Evolutionary conservation across 2,113 vertebrate species (phyloP), one percentile per base, ranked within the genome.

Genomic region (Dipodomys spectabilis): DNA sequence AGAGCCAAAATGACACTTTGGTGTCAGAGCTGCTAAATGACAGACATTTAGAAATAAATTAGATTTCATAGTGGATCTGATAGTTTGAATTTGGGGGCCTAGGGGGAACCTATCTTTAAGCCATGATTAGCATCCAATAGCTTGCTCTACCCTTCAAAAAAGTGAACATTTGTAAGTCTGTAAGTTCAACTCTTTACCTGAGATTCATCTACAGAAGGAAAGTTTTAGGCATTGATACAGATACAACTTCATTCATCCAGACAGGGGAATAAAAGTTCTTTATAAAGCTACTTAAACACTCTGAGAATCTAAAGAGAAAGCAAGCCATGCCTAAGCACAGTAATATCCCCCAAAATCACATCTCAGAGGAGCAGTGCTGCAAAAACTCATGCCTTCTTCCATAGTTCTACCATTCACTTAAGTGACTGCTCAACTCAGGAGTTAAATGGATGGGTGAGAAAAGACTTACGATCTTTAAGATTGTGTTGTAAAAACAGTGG

Each of bases 71-170:
- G 49, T 45, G 45, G 32, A 16, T 60, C 60, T 74, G 6, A 73
- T 62, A 11, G 13, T 11, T 28, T 23, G 86, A 53, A 22, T 53
- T 77, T 18, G 39, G 73, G 44, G 30, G 9, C 11, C 12, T 28
- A 30, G 39, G 69, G 45, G 49, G 25, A 25, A 62, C 2, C 19
- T 30, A 30, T 28, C 22, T 64, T 62, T n/a, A 23, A 90, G 15
- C 7, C 30, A 19, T 64, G 19, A 87, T 4, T 57, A 7, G 4
- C 27, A 64, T 16, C 35, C n/a, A 53, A 1, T 53, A 4, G 6
- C 44, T 3, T 68, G 11, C 15, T 12, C 12, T 0, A 0, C 28
- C 1, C 9, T 2, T 25, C 82, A 57, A 60, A 68, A 22, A 23
- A 78, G 22, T 12, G 23, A n/a, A 13, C 67, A 44, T 49, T 49